These are phyloP conservation scores for Unio pictorum DNA, from an alignment of 2,888 invertebrate species.

Conservation along the genomic window DNA sequence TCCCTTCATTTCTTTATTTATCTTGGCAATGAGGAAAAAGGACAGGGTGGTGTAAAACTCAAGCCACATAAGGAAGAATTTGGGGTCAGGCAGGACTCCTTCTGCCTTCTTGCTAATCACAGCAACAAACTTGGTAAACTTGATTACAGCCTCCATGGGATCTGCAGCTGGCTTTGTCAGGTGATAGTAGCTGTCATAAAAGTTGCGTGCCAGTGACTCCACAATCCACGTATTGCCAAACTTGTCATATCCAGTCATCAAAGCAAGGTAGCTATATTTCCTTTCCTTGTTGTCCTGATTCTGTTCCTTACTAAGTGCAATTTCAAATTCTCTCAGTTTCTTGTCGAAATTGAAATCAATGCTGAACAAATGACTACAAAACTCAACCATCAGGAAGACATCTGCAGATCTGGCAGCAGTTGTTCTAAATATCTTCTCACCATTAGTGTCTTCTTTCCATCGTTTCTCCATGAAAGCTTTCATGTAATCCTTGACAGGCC, in stretches of 20 bases:
- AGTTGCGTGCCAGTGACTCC: slow-evolving; percentile 14
- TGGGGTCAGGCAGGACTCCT: slow-evolving; percentile 25
- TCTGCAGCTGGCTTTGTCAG: slow-evolving; percentile 13
- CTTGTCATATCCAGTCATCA: slow-evolving; percentile 12
- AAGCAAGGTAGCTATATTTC: slow-evolving; percentile 2
- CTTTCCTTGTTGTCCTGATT: no score
- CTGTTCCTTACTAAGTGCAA: no score
- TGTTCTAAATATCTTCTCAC: slow-evolving; percentile 7
- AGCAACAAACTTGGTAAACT: slow-evolving; percentile 36
- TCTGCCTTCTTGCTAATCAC: slow-evolving; percentile 9
- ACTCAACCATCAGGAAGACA: slow-evolving; percentile 15
- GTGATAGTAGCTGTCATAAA: slow-evolving; percentile 18
- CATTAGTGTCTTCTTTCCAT: slow-evolving; percentile 9
- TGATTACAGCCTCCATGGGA: slow-evolving; percentile 30
- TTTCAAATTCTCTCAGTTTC: no score
- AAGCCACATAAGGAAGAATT: slow-evolving; percentile 35
- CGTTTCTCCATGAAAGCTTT: slow-evolving; percentile 9
- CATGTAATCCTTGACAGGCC: slow-evolving; percentile 6
- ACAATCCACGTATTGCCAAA: slow-evolving; percentile 1
- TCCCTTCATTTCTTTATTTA: not conserved
- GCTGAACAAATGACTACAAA: slow-evolving; percentile 18
- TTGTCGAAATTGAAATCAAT: slow-evolving; percentile 6
- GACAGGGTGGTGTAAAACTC: slow-evolving; percentile 31
- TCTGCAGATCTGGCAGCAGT: slow-evolving; percentile 16
- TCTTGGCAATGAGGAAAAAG: slow-evolving; percentile 25